phyloP scores from a whole-genome alignment of 2,888 invertebrate species.

The Cryptus viduatorius region DNA sequence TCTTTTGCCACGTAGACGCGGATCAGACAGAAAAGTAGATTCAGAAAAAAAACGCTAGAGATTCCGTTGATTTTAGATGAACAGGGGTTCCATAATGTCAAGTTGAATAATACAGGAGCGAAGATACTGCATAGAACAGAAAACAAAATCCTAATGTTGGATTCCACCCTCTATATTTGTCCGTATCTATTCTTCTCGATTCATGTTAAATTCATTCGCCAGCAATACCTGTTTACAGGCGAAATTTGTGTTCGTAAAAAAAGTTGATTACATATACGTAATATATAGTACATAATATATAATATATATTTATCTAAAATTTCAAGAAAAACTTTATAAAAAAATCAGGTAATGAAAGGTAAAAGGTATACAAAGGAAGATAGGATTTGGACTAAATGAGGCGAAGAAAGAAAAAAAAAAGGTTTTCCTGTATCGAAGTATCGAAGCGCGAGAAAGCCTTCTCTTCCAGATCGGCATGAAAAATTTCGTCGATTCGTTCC shows the following conservation, averaged over 20 bases:
- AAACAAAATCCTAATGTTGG: constrained; percentile 2
- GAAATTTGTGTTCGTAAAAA: too few species aligned
- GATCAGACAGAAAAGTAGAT: background rate
- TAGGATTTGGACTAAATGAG: background rate
- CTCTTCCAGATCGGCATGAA: constrained; percentile 68
- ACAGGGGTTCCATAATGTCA: constrained; percentile 73
- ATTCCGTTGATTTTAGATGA: too few species aligned
- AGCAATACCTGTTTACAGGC: too few species aligned
- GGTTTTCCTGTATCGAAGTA: constrained; percentile 1
- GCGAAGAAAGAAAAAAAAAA: constrained; percentile 24
- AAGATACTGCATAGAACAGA: constrained; percentile 5
- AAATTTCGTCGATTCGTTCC: constrained; percentile 72
- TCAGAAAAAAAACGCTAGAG: background rate
- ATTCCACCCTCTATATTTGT: background rate
- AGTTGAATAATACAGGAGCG: constrained; percentile 75
- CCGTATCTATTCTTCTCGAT: too few species aligned
- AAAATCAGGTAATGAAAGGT: background rate
- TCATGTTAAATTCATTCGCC: too few species aligned
- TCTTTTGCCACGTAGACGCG: background rate
- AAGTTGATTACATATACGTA: too few species aligned
- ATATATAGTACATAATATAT: too few species aligned
- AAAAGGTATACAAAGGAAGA: background rate
- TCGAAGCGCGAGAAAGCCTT: constrained; percentile 35
- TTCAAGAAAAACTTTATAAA: too few species aligned
- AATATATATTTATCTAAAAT: too few species aligned